These are phyloP conservation scores for Brenthis hecate DNA, from an alignment of 2,888 invertebrate species.

Conservation along the genomic window DNA sequence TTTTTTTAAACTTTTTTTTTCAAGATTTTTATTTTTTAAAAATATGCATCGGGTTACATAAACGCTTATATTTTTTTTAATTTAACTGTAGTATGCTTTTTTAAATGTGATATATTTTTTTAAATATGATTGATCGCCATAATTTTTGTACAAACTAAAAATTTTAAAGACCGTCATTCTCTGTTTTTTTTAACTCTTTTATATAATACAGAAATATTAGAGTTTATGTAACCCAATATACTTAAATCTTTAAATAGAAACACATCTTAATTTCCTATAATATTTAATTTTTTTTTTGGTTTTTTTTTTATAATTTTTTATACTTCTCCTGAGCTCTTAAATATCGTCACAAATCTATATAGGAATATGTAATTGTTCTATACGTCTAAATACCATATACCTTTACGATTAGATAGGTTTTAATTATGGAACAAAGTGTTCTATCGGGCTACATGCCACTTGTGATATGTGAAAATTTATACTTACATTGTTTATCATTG, in stretches of 20 bases:
- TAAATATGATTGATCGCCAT: slow-evolving; percentile 6
- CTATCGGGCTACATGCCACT: slow-evolving; percentile 49
- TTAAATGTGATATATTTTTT: no score
- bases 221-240: no score
- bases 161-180: no score
- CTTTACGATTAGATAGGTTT: background rate
- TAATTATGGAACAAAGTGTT: slow-evolving; percentile 61
- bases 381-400: slow-evolving; percentile 2
- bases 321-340: slow-evolving; percentile 32
- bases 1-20: background rate
- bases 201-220: no score
- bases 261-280: background rate
- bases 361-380: slow-evolving; percentile 28
- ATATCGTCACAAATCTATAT: slow-evolving; percentile 24
- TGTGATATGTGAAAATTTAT: slow-evolving; percentile 51
- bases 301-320: background rate
- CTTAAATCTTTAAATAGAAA: no score
- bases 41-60: no score
- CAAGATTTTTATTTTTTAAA: background rate
- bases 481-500: slow-evolving; percentile 40
- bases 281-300: background rate
- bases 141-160: background rate
- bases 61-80: no score
- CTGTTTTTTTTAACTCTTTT: no score
- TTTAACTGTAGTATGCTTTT: no score